Evolutionary conservation across 2,113 vertebrate genomes (phyloP).

Genomic region (Alligator mississippiensis): DNA sequence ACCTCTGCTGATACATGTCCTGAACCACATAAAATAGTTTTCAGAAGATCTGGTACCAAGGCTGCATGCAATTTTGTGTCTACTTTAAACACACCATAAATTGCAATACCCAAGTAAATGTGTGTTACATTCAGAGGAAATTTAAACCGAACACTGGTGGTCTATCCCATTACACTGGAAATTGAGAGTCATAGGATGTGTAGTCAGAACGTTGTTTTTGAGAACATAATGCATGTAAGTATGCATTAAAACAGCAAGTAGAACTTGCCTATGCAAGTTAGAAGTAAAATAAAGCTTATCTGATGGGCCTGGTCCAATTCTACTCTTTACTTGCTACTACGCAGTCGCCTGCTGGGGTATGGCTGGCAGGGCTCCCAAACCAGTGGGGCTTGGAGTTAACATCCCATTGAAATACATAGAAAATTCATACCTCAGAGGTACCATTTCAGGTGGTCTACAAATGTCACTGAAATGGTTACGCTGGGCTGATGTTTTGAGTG

Average conservation of each 20-base stretch:
- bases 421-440: background rate
- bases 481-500: background rate
- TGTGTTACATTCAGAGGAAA: too few relatives aligned
- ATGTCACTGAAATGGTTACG: background rate
- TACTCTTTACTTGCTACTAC: background rate
- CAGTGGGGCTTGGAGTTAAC: background rate
- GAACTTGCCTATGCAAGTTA: too few relatives aligned
- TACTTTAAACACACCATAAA: background rate
- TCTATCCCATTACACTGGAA: too few relatives aligned
- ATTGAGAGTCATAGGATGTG: too few relatives aligned
- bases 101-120: accelerated
- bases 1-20: background rate
- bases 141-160: too few relatives aligned
- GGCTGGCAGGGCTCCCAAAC: background rate
- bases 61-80: background rate
- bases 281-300: too few relatives aligned
- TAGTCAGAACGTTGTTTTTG: too few relatives aligned
- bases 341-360: background rate
- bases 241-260: too few relatives aligned
- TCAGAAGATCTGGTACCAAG: background rate
- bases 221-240: too few relatives aligned
- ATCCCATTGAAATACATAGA: background rate
- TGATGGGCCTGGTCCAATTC: background rate
- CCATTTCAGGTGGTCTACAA: background rate
- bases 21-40: background rate